Percentiles rank a stretch among this genome's conserved stretches.
Evolutionary conservation across 2,797 vertebrate genomes (phyloP).

Genomic region (Rachycentron canadum): DNA sequence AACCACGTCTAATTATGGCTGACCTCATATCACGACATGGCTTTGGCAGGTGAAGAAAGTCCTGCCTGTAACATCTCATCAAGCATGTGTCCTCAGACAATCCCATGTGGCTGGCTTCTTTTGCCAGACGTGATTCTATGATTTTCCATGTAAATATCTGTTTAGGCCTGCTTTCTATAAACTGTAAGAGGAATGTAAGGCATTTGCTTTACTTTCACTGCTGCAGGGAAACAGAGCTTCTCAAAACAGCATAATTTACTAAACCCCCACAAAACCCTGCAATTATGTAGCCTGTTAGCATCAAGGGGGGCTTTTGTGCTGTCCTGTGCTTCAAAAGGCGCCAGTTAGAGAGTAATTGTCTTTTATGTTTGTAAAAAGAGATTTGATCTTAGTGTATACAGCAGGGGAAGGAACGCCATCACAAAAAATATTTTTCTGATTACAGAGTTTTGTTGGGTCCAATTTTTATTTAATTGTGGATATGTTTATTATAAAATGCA

Average conservation of each 20-base stretch:
- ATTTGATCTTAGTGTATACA: constrained; percentile 3
- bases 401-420: not conserved
- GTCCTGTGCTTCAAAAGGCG: constrained; percentile 35
- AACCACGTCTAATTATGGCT: constrained; percentile 51
- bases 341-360: constrained; percentile 20
- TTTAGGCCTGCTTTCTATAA: constrained; percentile 74
- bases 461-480: not conserved
- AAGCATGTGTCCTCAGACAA: constrained; percentile 46
- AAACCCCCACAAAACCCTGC: constrained; percentile 48
- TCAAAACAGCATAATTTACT: constrained; percentile 53
- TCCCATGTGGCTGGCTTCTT: constrained; percentile 14
- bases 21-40: constrained; percentile 42
- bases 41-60: constrained; percentile 42
- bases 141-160: constrained; percentile 62
- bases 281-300: constrained; percentile 63
- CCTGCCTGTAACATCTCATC: not conserved
- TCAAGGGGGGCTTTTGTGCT: constrained; percentile 47
- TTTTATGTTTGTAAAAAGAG: not conserved
- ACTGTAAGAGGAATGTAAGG: constrained; percentile 61
- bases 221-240: constrained; percentile 56
- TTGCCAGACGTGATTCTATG: constrained; percentile 24
- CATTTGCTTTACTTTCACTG: constrained; percentile 64
- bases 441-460: not conserved
- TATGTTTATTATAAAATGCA: too few relatives aligned
- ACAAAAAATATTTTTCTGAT: too few relatives aligned